Evolutionary conservation across 2,888 invertebrate species (phyloP).

Genomic region (Lasiommata megera): DNA sequence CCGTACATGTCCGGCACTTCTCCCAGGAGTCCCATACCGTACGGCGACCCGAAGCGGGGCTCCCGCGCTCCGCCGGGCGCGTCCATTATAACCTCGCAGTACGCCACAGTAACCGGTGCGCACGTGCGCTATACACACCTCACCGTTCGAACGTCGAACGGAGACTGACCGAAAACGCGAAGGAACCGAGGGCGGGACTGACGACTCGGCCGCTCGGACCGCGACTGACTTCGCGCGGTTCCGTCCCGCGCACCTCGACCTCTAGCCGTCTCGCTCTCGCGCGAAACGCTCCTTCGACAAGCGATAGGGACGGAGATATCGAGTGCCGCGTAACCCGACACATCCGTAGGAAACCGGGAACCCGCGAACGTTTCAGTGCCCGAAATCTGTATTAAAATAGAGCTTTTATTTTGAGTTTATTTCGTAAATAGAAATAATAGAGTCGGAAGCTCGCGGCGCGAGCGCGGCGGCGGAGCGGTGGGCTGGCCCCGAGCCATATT

Average conservation of each 20-base stretch:
- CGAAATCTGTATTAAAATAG: conserved; percentile 79
- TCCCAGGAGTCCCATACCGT: conserved; percentile 91
- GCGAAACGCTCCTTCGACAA: conserved; percentile 37
- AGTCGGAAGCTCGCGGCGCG: conserved; percentile 74
- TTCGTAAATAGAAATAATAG: conserved; percentile 82
- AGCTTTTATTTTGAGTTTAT: conserved; percentile 80
- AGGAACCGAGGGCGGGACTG: conserved; percentile 78
- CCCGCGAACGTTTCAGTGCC: conserved; percentile 74
- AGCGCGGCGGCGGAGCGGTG: conserved; percentile 79
- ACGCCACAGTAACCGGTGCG: conserved; percentile 82
- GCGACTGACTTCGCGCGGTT: conserved; percentile 79
- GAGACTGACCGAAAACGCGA: conserved; percentile 80
- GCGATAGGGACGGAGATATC: conserved; percentile 57
- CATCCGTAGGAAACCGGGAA: conserved; percentile 76
- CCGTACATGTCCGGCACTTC: conserved; percentile 92
- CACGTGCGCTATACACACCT: conserved; percentile 73
- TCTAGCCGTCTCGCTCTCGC: conserved; percentile 65
- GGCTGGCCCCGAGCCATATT: conserved; percentile 90
- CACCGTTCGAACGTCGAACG: conserved; percentile 79
- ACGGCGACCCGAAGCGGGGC: conserved; percentile 94
- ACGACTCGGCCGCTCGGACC: conserved; percentile 81
- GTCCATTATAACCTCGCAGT: conserved; percentile 89
- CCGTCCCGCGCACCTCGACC: conserved; percentile 60
- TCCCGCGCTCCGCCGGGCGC: conserved; percentile 93
- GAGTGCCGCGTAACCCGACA: conserved; percentile 75